Conservation (phyloP, 2,888 invertebrate species). For the Andrena flavipes region DNA sequence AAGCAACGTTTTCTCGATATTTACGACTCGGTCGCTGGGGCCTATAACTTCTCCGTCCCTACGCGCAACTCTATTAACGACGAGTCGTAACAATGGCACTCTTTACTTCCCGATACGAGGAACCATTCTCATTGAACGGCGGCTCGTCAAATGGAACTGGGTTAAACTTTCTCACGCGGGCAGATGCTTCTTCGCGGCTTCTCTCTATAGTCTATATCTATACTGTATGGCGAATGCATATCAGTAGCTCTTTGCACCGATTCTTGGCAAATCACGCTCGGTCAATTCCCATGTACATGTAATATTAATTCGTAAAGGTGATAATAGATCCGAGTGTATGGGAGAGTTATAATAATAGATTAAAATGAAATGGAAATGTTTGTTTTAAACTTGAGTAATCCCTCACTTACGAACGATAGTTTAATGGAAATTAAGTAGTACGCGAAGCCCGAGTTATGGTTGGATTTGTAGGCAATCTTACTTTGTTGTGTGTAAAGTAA, state of each 20-base stretch:
- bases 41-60: slow-evolving; percentile 26
- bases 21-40: slow-evolving; percentile 14
- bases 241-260: background rate
- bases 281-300: background rate
- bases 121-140: slow-evolving; percentile 45
- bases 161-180: slow-evolving; percentile 62
- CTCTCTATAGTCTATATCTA: slow-evolving; percentile 4
- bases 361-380: too few species aligned
- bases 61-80: slow-evolving; percentile 11
- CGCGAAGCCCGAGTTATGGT: too few species aligned
- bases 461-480: too few species aligned
- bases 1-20: background rate
- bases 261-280: background rate
- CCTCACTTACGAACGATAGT: too few species aligned
- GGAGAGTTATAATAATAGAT: too few species aligned
- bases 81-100: slow-evolving; percentile 39
- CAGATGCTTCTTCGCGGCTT: slow-evolving; percentile 45
- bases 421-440: too few species aligned
- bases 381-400: too few species aligned
- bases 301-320: too few species aligned
- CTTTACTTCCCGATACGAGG: slow-evolving; percentile 43
- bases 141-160: slow-evolving; percentile 62
- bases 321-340: too few species aligned
- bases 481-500: background rate
- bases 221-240: background rate